Conservation (phyloP, 2,888 invertebrate species). For the Watsonalla cultraria region DNA sequence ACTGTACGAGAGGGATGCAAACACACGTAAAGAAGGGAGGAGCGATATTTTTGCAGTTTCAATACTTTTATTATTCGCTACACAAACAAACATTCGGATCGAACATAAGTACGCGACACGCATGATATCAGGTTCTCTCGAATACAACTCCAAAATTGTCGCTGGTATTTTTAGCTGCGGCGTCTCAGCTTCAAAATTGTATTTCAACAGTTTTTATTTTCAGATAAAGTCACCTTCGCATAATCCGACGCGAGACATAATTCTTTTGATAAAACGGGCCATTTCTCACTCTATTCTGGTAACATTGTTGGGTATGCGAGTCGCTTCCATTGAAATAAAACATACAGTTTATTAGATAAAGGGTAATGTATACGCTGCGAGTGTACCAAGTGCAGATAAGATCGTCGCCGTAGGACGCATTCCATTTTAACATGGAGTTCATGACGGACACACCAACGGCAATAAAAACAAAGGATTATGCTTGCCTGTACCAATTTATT, state of each 20-base stretch:
- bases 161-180: neutral
- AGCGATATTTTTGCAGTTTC: slow-evolving; percentile 59
- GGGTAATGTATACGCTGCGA: neutral
- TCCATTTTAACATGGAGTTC: neutral
- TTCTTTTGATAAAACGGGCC: neutral
- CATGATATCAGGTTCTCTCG: slow-evolving; percentile 19
- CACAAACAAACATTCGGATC: slow-evolving; percentile 59
- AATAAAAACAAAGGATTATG: neutral
- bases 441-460: neutral
- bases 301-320: neutral
- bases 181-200: neutral
- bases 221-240: no score
- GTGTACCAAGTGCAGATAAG: neutral
- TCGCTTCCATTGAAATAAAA: neutral
- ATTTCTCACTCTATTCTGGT: neutral
- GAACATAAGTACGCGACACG: slow-evolving; percentile 35
- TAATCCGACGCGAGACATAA: neutral
- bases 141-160: neutral
- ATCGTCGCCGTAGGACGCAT: neutral
- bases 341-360: neutral
- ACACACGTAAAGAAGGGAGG: slow-evolving; percentile 45
- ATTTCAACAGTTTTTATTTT: no score
- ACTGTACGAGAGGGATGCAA: slow-evolving; percentile 51
- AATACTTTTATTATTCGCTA: slow-evolving; percentile 69
- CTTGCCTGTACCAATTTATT: neutral